Conservation (phyloP, 2,888 invertebrate species). For the Oscheius myriophilus region DNA sequence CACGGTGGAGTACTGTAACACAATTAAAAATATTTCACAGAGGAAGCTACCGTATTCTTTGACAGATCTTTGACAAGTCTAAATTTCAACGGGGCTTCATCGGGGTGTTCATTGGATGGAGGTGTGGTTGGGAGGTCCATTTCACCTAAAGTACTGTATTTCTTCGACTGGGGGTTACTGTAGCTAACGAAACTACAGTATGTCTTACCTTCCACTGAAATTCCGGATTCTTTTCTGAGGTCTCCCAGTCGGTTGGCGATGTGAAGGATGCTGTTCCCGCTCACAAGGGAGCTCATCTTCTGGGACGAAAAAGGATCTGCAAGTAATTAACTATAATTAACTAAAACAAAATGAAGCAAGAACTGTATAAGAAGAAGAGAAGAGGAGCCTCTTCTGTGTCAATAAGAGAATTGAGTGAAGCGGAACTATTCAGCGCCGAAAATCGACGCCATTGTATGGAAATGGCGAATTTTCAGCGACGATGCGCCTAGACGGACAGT, state of each 20-base stretch:
- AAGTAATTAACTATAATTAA: not conserved
- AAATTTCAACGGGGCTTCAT: conserved; percentile 15
- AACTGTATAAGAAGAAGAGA: conserved; percentile 10
- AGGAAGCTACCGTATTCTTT: conserved; percentile 11
- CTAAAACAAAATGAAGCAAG: not conserved
- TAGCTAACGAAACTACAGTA: no score
- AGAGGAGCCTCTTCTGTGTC: not conserved
- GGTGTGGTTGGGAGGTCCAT: conserved; percentile 5
- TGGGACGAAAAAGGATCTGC: not conserved
- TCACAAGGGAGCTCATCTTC: conserved; percentile 25
- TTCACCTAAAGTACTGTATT: not conserved
- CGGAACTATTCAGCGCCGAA: conserved; percentile 23
- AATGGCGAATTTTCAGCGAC: conserved; percentile 26
- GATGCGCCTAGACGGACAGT: not conserved
- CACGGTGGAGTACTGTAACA: conserved; percentile 21
- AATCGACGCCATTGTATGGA: conserved; percentile 24
- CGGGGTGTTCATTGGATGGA: not conserved
- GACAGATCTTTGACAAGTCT: conserved; percentile 7
- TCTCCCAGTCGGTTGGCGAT: conserved; percentile 30
- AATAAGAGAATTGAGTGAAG: conserved; percentile 18
- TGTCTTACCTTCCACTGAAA: not conserved
- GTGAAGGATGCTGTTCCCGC: conserved; percentile 28
- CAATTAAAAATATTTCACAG: no score
- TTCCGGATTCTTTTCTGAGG: not conserved
- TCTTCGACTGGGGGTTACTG: not conserved